phyloP scores from a whole-genome alignment of 2,888 invertebrate species.

The Leuctra nigra region DNA sequence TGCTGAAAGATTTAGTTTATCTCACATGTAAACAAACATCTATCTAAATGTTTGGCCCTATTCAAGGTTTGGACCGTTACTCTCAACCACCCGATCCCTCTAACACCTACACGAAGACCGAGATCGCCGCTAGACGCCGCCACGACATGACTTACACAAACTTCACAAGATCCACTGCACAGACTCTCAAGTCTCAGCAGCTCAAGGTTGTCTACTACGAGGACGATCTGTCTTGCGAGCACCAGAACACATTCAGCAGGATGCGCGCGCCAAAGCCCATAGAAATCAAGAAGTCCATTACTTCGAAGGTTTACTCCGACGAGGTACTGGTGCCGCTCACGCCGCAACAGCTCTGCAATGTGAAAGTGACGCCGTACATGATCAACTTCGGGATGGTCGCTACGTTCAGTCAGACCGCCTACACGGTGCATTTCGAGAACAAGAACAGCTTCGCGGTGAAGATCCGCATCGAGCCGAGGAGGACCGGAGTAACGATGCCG shows the following conservation, averaged over 20 bases:
- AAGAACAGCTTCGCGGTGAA: conserved; percentile 19
- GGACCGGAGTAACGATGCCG: conserved; percentile 30
- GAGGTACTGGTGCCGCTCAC: conserved; percentile 36
- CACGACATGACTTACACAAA: neutral
- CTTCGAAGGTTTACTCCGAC: neutral
- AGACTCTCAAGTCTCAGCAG: neutral
- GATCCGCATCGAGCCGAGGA: conserved; percentile 22
- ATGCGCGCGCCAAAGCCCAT: neutral
- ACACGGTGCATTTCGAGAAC: conserved; percentile 17
- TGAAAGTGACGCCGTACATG: conserved; percentile 38
- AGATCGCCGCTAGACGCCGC: neutral
- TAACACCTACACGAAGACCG: neutral
- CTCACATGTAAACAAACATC: neutral
- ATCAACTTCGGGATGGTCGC: conserved; percentile 37
- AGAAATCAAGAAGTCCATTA: neutral
- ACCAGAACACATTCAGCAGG: neutral
- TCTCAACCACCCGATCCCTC: neutral
- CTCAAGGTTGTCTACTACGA: neutral
- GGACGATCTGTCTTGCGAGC: neutral
- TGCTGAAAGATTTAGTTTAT: neutral
- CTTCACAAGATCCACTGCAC: neutral
- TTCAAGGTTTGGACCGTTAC: neutral
- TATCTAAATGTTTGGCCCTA: neutral
- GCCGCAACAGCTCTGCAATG: conserved; percentile 40
- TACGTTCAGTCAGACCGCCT: conserved; percentile 9